Percentiles rank a stretch among this genome's conserved stretches.
phyloP scores from a whole-genome alignment of 2,113 vertebrate species.

The Gobiocypris rarus region DNA sequence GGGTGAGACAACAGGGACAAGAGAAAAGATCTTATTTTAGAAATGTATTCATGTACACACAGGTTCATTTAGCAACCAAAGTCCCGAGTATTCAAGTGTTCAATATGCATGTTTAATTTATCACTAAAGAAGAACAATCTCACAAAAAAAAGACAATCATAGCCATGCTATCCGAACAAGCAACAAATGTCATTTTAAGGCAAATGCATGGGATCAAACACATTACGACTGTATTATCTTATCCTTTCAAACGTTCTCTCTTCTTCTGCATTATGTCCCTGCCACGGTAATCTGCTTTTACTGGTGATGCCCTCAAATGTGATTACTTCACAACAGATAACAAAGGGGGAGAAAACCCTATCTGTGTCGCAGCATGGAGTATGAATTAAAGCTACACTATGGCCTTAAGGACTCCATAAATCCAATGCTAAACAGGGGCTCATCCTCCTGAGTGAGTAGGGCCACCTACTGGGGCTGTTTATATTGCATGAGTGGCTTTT shows the following conservation, averaged over 20 bases:
- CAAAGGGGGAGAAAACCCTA: conserved; percentile 60
- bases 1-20: background rate
- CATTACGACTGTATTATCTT: conserved; percentile 63
- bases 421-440: conserved; percentile 48
- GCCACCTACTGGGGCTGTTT: conserved; percentile 76
- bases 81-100: background rate
- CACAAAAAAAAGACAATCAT: background rate
- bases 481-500: conserved; percentile 39
- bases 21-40: conserved; percentile 4
- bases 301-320: conserved; percentile 73
- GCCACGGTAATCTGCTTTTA: conserved; percentile 68
- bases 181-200: background rate
- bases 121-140: background rate
- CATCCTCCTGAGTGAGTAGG: conserved; percentile 66
- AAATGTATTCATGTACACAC: background rate
- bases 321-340: conserved; percentile 75
- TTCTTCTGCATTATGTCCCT: conserved; percentile 61
- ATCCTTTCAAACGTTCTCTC: conserved; percentile 48
- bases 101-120: background rate
- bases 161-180: too few relatives aligned
- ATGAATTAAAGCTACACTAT: conserved; percentile 71
- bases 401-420: conserved; percentile 70
- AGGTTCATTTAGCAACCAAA: background rate
- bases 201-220: conserved; percentile 51
- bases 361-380: conserved; percentile 65